Base-by-base conservation (phyloP, 2,888 invertebrate genomes). In the Syritta pipiens region DNA sequence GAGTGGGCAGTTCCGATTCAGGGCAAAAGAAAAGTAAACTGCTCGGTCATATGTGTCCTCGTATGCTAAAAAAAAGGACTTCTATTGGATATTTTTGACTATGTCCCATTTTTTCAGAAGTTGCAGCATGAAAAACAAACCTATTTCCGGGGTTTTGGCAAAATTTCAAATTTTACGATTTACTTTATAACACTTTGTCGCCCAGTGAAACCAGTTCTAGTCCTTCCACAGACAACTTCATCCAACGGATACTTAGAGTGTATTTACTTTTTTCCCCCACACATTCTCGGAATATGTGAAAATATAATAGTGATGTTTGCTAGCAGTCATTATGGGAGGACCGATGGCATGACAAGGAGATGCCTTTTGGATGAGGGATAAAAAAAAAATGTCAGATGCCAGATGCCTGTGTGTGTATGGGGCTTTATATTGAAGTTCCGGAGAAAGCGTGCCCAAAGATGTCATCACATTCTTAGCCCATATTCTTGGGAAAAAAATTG, bases 111-210 rank as follows among this genome's bases (percentile, higher is more conserved):
- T 12, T 20, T 7, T 10, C 6, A 7, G 19, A 40, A 10, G 12
- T n/a, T 32, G 19, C 9, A n/a, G 28, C 46, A n/a, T 22, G 26
- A n/a, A n/a, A n/a, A n/a, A n/a, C n/a, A n/a, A n/a, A n/a, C n/a
- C n/a, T n/a, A n/a, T n/a, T 44, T 55, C 35, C 19, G 9, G 3
- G 6, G 24, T 44, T 60, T 72, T 77, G 77, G 77, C 77, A 77
- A 60, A 55, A 49, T 55, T 28, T 65, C 77, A 77, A 77, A 48
- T 55, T 35, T 71, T 55, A 48, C 59, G 32, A 72, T 72, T 72
- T 72, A 72, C 71, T 77, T 65, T 65, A 72, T 67, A 77, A 72
- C 77, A 72, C 77, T 77, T 67, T 51, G 26, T 1, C 20, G 17
- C 7, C 17, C 7, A 19, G 40, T 22, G 22, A 5, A 22, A 30